phyloP scores from a whole-genome alignment of 2,888 invertebrate genomes.

The Nemotelus nigrinus region DNA sequence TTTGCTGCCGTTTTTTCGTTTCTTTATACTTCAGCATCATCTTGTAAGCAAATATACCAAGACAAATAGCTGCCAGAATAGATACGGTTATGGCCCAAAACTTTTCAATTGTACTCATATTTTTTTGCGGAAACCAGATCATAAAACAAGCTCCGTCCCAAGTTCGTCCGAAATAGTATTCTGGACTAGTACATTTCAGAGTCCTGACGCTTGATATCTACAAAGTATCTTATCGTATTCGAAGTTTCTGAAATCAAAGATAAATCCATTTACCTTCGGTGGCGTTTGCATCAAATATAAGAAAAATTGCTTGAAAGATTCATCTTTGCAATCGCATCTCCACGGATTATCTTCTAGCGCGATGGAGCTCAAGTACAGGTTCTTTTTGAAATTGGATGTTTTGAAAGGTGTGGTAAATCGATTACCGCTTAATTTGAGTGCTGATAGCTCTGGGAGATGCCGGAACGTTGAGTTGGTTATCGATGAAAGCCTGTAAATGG shows the following conservation, averaged over 20 bases:
- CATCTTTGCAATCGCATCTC: conserved; percentile 77
- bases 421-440: conserved; percentile 76
- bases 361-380: conserved; percentile 69
- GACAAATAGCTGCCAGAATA: conserved; percentile 62
- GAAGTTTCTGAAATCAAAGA: no score
- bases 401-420: conserved; percentile 73
- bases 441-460: conserved; percentile 70
- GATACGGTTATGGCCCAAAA: conserved; percentile 71
- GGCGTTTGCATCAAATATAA: conserved; percentile 70
- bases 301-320: conserved; percentile 71
- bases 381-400: conserved; percentile 70
- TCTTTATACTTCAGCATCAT: conserved; percentile 66
- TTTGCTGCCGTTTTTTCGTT: conserved; percentile 64
- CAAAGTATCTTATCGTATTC: not conserved
- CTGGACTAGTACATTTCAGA: conserved; percentile 75
- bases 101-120: conserved; percentile 64
- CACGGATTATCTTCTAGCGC: conserved; percentile 78
- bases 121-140: conserved; percentile 69
- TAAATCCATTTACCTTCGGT: conserved; percentile 60
- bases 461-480: conserved; percentile 73
- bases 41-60: conserved; percentile 54
- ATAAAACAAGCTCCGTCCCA: conserved; percentile 76
- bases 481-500: conserved; percentile 70
- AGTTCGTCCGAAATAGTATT: conserved; percentile 70
- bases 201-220: conserved; percentile 62